Conservation (phyloP, 1,140 invertebrate species). For the Papilio machaon region DNA sequence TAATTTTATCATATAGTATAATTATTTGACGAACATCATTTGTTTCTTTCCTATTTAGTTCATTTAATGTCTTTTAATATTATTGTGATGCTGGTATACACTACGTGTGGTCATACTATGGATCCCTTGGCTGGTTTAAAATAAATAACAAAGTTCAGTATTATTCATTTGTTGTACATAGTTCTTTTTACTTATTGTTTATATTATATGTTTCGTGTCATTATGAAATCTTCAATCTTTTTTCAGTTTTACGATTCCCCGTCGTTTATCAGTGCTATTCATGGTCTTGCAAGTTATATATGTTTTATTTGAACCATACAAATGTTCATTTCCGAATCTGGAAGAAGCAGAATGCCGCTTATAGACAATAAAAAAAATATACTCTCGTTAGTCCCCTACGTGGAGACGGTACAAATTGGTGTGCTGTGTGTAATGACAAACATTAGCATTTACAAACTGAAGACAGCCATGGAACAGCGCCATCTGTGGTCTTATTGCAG, state of each 20-base stretch:
- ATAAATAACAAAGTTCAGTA: background rate
- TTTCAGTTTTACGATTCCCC: background rate
- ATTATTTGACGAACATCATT: too few species aligned
- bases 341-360: slow-evolving; percentile 12
- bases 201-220: background rate
- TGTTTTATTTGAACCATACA: slow-evolving; percentile 25
- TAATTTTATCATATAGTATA: background rate
- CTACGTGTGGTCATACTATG: too few species aligned
- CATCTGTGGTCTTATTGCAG: slow-evolving; percentile 59
- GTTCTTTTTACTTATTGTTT: background rate
- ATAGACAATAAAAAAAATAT: slow-evolving; percentile 43
- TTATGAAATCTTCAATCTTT: slow-evolving; percentile 3
- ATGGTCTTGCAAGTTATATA: background rate
- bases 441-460: slow-evolving; percentile 58
- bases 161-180: background rate
- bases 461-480: slow-evolving; percentile 47
- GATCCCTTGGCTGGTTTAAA: too few species aligned
- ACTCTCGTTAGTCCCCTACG: slow-evolving; percentile 43
- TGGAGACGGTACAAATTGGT: slow-evolving; percentile 54
- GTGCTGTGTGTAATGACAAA: slow-evolving; percentile 59
- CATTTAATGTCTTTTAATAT: too few species aligned
- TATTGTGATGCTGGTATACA: too few species aligned
- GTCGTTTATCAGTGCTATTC: slow-evolving; percentile 1
- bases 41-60: too few species aligned
- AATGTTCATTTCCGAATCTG: slow-evolving; percentile 28